These are phyloP conservation scores for Heliconius erato DNA, from an alignment of 2,888 invertebrate species.

Conservation along the genomic window DNA sequence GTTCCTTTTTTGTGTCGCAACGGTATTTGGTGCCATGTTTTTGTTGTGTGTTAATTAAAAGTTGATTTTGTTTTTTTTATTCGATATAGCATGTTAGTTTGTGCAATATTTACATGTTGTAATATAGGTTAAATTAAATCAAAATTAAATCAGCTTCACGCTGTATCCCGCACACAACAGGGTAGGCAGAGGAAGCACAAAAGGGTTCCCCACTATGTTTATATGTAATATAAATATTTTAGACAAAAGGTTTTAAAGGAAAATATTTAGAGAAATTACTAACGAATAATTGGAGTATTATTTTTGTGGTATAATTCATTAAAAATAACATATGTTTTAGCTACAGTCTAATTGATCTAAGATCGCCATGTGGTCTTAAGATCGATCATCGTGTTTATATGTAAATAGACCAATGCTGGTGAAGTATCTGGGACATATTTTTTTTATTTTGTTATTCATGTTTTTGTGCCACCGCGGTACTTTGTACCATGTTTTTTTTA, in stretches of 20 bases:
- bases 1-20: background rate
- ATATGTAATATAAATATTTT: background rate
- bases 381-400: background rate
- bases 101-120: background rate
- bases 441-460: background rate
- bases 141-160: background rate
- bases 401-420: background rate
- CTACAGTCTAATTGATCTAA: background rate
- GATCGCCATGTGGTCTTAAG: background rate
- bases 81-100: background rate
- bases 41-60: background rate
- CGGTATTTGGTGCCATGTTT: slow-evolving; percentile 29
- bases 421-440: background rate
- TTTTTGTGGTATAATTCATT: too few species aligned
- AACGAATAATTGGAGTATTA: too few species aligned
- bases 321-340: background rate
- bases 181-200: too few species aligned
- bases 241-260: background rate
- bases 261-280: background rate
- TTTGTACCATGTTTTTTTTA: background rate
- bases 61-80: background rate
- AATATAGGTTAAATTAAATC: background rate
- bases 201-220: too few species aligned
- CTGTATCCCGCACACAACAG: too few species aligned
- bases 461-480: background rate